These are phyloP conservation scores for Boulengeromyrus knoepffleri DNA, from an alignment of 2,113 vertebrate genomes.

Conservation along the genomic window DNA sequence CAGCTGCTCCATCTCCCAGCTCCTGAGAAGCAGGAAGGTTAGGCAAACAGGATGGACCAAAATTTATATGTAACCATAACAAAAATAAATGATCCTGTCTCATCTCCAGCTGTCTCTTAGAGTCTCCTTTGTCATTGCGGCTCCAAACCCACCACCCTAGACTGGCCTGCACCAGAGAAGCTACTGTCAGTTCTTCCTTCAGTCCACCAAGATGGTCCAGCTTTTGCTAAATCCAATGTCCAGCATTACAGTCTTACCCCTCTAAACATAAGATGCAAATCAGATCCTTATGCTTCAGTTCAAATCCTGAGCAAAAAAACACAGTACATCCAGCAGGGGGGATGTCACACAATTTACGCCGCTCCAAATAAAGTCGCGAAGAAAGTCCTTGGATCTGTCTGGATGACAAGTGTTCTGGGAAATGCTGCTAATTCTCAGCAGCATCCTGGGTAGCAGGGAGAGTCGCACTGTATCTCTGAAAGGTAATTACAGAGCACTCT, in stretches of 20 bases:
- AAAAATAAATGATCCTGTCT: not conserved
- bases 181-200: not conserved
- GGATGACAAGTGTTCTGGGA: not conserved
- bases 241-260: not conserved
- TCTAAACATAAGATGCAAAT: not conserved
- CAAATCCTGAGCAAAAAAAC: not conserved
- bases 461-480: not conserved
- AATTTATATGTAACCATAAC: not conserved
- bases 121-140: not conserved
- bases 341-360: not conserved
- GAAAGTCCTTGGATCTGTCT: not conserved
- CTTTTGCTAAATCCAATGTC: not conserved
- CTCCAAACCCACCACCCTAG: not conserved
- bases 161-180: too few species aligned
- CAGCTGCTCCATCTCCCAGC: not conserved
- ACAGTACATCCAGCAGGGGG: too few species aligned
- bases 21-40: not conserved
- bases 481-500: conserved; percentile 16
- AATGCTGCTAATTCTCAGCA: not conserved
- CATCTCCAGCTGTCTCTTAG: not conserved
- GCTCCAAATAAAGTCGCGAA: not conserved
- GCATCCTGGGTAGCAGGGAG: not conserved
- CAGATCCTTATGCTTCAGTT: not conserved
- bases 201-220: not conserved
- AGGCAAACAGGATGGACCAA: not conserved